A percentile compares a stretch with the other conserved stretches of the same genome.
Conservation (phyloP, 2,797 vertebrate genomes). For the Pantherophis alleghaniensis region DNA sequence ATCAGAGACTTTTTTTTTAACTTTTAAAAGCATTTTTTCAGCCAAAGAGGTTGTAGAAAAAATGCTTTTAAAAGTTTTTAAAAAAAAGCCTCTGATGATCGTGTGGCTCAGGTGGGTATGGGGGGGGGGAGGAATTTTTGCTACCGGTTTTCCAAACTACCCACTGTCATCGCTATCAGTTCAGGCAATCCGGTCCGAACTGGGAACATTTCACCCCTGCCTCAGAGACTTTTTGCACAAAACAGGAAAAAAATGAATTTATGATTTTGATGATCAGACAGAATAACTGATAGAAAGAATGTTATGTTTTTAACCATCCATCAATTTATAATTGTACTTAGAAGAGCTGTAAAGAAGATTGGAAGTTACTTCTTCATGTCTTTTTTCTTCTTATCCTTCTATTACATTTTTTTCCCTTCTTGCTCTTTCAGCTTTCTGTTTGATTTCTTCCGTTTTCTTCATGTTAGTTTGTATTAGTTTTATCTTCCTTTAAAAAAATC, state of each 20-base stretch:
- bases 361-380: not conserved
- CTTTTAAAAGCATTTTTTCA: too few species aligned
- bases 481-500: not conserved
- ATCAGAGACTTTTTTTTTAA: too few species aligned
- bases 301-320: not conserved
- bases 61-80: too few species aligned
- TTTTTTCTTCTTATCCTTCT: not conserved
- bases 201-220: too few species aligned
- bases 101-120: too few species aligned
- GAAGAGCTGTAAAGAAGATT: not conserved
- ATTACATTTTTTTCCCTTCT: not conserved
- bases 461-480: not conserved
- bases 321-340: not conserved
- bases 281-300: not conserved
- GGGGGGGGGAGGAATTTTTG: too few species aligned
- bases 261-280: not conserved
- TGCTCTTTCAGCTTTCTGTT: not conserved
- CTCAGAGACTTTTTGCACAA: not conserved
- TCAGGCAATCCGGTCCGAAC: too few species aligned
- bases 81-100: too few species aligned
- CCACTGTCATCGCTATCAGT: rapidly evolving
- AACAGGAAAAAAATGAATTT: not conserved
- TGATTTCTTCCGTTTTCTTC: not conserved
- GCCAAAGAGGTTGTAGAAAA: too few species aligned
- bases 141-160: too few species aligned